These are phyloP conservation scores for Ariolimax columbianus DNA, from an alignment of 2,888 invertebrate species.

Conservation along the genomic window DNA sequence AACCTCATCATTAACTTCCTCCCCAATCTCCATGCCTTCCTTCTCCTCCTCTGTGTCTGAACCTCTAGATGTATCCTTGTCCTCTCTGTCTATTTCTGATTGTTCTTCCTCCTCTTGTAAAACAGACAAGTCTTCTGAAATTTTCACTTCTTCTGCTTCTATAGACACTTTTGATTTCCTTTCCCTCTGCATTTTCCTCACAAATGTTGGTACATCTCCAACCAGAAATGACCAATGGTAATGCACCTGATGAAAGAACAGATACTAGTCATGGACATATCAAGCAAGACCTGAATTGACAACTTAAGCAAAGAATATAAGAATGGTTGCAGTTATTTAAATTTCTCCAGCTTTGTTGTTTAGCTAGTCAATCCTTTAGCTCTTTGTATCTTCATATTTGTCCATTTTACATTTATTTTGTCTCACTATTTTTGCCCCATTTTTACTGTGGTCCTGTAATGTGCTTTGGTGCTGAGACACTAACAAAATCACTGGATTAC, in stretches of 20 bases:
- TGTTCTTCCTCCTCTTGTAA: conserved; percentile 52
- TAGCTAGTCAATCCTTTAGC: no score
- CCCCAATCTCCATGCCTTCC: conserved; percentile 18
- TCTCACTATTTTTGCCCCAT: no score
- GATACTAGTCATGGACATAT: neutral
- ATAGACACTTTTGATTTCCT: conserved; percentile 21
- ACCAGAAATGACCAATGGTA: conserved; percentile 80
- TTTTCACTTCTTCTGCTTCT: conserved; percentile 32
- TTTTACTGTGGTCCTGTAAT: no score
- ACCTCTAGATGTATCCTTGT: conserved; percentile 49
- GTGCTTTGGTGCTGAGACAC: no score
- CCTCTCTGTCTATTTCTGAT: conserved; percentile 58
- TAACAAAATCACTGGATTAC: no score
- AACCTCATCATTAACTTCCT: conserved; percentile 42
- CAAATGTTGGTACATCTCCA: conserved; percentile 71
- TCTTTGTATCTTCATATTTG: no score
- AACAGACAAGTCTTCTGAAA: conserved; percentile 48
- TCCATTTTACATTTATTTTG: no score
- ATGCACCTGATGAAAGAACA: conserved; percentile 70
- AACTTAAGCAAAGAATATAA: no score
- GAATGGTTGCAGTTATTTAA: no score
- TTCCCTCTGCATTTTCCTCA: conserved; percentile 60
- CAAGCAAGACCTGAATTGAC: neutral
- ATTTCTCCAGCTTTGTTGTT: no score
- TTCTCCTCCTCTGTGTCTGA: neutral